Percentiles rank a stretch among this genome's conserved stretches.
Conservation (phyloP, 92 coral and sea anemone genomes). For the Chrysogorgia sp. region DNA sequence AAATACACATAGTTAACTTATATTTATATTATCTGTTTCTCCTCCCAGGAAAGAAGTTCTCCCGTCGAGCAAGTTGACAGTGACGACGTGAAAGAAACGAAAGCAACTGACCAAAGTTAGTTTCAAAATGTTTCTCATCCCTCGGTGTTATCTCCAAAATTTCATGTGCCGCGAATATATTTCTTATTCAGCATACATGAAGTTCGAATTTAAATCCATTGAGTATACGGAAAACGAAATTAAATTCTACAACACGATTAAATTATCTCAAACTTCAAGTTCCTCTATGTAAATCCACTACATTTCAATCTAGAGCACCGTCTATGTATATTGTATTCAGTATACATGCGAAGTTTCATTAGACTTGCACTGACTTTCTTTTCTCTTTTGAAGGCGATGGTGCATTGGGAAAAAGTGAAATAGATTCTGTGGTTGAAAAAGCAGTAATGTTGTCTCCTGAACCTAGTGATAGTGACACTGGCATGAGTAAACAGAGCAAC, state of each 20-base stretch:
- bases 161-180: too few species aligned
- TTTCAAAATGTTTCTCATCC: neutral
- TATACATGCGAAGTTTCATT: too few species aligned
- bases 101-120: neutral
- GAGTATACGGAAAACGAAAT: too few species aligned
- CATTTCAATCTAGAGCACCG: too few species aligned
- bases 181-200: too few species aligned
- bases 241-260: too few species aligned
- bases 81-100: neutral
- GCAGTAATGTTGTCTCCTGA: conserved; percentile 57
- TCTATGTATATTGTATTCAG: too few species aligned
- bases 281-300: too few species aligned
- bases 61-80: neutral
- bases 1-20: neutral
- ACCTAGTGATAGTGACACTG: conserved; percentile 57
- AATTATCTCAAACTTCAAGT: too few species aligned
- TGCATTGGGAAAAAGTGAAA: neutral
- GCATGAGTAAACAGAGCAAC: conserved; percentile 61
- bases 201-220: too few species aligned
- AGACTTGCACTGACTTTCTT: too few species aligned
- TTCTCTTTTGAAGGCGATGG: neutral
- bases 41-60: neutral
- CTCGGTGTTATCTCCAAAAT: neutral
- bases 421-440: neutral
- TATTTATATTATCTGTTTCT: neutral